A percentile compares a stretch with the other conserved stretches of the same genome.
phyloP scores from a whole-genome alignment of 64 coral and sea anemone genomes.

The Montipora cactus region DNA sequence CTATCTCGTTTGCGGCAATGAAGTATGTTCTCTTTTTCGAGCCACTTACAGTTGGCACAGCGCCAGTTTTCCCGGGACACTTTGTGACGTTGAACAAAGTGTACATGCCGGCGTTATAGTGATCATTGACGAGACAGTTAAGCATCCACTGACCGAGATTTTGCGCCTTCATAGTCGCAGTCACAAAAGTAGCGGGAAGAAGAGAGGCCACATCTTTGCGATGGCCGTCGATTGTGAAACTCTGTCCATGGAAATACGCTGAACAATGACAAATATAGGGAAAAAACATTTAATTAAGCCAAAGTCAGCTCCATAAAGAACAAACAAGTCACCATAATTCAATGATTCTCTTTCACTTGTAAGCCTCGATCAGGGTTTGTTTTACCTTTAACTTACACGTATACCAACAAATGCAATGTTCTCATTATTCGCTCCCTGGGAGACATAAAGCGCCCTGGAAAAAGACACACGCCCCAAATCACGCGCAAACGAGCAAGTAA shows the following conservation, averaged over 20 bases:
- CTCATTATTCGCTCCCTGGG: too few species aligned
- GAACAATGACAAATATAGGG: not conserved
- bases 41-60: not conserved
- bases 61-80: conserved; percentile 54
- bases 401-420: too few species aligned
- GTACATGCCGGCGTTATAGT: conserved; percentile 89
- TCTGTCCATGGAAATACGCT: conserved; percentile 95
- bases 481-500: too few species aligned
- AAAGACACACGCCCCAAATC: too few species aligned
- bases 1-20: conserved; percentile 87
- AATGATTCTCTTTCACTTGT: too few species aligned
- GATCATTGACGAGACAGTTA: conserved; percentile 90
- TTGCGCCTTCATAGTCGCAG: conserved; percentile 80
- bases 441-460: too few species aligned
- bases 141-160: conserved; percentile 92
- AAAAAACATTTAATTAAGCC: not conserved
- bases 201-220: conserved; percentile 85
- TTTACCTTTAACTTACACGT: too few species aligned
- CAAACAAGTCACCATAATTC: not conserved
- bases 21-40: conserved; percentile 83
- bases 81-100: conserved; percentile 80
- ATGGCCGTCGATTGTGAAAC: conserved; percentile 76
- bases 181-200: conserved; percentile 88
- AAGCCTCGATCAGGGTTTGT: too few species aligned
- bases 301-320: not conserved